Base-by-base conservation (phyloP, 37 sponge, comb jelly and placozoan species). In the Hexactinellida sp. region DNA sequence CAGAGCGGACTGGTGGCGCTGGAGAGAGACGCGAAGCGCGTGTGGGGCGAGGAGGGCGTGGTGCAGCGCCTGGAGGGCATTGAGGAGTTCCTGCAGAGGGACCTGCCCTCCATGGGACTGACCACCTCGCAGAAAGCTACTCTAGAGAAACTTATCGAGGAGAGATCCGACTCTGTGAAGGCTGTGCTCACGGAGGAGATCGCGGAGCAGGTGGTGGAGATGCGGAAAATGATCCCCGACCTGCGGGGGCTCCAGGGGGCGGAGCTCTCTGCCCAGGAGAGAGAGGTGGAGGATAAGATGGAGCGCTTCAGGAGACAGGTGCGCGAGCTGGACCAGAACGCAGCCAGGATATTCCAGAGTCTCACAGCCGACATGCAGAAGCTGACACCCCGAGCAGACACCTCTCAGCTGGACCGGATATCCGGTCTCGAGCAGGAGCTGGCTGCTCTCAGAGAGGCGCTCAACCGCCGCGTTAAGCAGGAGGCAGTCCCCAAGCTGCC, bases 321-420 rank as follows among this genome's bases (percentile, higher is more conserved):
- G 5, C 5, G 76, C 19, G 76, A 63, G 5, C 30, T 63, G 25
- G 76, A 63, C 76, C 76, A 63, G 25, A 63, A 63, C 34, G 76
- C 76, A 7, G 76, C 76, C 34, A 63, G 13, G 76, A 63, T 63
- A 63, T 63, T 63, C 76, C 76, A 63, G 76, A 63, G 76, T 23
- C 76, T 63, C 34, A 25, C 76, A 63, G 76, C 76, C 5, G 76
- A 63, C 76, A 63, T 63, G 76, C 25, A 63, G 25, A 63, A 63
- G 34, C 34, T 63, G 13, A n/a, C 76, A 25, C 76, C 76, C 5
- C 3, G 13, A n/a, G 32, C 13, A 32, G 76, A 63, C 32, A 63
- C 76, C 3, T 7, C 30, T n/a, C 76, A 63, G 25, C 25, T 10
- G 25, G 76, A 63, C 28, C 25, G 76, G 30, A n/a, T 63, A 21